These are phyloP conservation scores for Pogonocichla stellata DNA, from an alignment of 2,113 vertebrate species.

Conservation along the genomic window DNA sequence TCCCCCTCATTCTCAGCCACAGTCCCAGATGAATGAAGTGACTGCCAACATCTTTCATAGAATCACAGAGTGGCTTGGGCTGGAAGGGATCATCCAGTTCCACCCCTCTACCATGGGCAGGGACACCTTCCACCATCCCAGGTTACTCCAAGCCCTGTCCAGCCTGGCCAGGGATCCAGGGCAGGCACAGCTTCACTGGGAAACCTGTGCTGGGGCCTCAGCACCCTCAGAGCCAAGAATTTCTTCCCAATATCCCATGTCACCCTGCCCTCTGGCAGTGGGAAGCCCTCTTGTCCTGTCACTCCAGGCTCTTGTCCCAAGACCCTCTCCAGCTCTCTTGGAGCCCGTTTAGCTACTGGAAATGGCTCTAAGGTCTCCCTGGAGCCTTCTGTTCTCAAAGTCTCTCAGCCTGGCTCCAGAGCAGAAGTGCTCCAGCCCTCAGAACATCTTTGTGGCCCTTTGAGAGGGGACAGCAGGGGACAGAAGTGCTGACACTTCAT, in stretches of 20 bases:
- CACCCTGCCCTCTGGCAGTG: neutral
- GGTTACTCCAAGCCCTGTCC: accelerated
- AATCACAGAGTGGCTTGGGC: neutral
- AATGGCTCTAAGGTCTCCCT: neutral
- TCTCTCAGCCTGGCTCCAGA: neutral
- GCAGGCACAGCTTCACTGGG: neutral
- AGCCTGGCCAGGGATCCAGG: neutral
- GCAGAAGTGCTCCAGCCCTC: neutral
- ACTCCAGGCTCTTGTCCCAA: neutral
- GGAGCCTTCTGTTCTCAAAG: neutral
- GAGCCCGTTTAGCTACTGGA: neutral
- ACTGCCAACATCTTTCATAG: accelerated
- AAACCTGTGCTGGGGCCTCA: neutral
- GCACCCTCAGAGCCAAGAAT: neutral
- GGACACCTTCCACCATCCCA: neutral
- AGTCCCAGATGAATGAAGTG: neutral
- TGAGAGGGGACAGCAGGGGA: neutral
- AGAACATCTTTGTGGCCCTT: neutral
- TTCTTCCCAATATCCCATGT: neutral
- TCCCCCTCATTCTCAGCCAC: neutral
- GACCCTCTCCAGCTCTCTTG: neutral
- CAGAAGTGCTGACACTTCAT: neutral
- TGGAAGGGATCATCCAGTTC: neutral
- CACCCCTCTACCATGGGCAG: neutral
- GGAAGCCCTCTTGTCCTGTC: neutral